Evolutionary conservation across 2,797 vertebrate genomes (phyloP).

Genomic region (Ctenosaura bakeri): DNA sequence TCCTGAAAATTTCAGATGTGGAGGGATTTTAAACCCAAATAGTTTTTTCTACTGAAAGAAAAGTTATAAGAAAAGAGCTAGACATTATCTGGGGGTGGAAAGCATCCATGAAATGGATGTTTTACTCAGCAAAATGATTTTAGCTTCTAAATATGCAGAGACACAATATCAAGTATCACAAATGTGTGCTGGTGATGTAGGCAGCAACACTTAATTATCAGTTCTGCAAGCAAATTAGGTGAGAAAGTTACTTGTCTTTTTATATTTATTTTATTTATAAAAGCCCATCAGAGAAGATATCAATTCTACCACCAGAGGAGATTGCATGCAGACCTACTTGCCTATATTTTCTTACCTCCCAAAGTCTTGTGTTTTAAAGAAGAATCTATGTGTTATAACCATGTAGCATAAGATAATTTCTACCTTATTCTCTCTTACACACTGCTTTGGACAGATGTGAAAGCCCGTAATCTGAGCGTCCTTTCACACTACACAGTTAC

Average conservation of each 20-base stretch:
- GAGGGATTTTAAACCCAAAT: not conserved
- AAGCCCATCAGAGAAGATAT: constrained; percentile 75
- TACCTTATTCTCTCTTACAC: constrained; percentile 30
- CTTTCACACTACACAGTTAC: too few species aligned
- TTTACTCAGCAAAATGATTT: constrained; percentile 75
- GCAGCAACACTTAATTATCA: constrained; percentile 87
- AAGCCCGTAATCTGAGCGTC: constrained; percentile 17
- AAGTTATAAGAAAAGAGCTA: constrained; percentile 42
- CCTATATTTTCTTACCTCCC: constrained; percentile 34
- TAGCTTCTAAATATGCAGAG: constrained; percentile 84
- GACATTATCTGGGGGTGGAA: constrained; percentile 56
- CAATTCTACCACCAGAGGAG: constrained; percentile 66
- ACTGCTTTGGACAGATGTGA: not conserved
- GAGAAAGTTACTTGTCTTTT: constrained; percentile 88
- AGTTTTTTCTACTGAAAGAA: constrained; percentile 10
- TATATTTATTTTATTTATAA: constrained; percentile 86
- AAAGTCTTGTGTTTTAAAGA: not conserved
- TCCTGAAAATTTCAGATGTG: not conserved
- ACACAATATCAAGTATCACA: constrained; percentile 80
- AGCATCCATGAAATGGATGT: constrained; percentile 68
- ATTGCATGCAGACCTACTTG: constrained; percentile 57
- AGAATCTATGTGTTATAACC: constrained; percentile 49
- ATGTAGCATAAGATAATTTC: constrained; percentile 33
- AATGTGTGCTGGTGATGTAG: constrained; percentile 81
- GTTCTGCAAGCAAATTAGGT: constrained; percentile 87